Percentiles rank a stretch among this genome's conserved stretches.
Evolutionary conservation across 2,888 invertebrate species (phyloP).

Genomic region (Rambutsinella grinnellia): DNA sequence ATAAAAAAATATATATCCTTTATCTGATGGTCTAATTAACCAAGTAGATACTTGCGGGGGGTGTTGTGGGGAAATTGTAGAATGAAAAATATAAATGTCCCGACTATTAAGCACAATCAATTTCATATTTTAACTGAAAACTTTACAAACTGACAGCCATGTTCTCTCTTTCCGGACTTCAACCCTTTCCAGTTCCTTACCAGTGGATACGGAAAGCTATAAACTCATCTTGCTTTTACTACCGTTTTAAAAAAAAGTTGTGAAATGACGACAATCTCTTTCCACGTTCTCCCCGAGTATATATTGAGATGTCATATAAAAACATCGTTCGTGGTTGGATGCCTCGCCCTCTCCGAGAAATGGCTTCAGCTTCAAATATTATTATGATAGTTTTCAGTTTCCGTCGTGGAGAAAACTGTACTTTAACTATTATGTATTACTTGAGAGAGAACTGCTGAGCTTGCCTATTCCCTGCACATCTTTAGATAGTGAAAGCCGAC

Average conservation of each 20-base stretch:
- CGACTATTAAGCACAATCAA: too few species aligned
- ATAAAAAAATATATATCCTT: too few species aligned
- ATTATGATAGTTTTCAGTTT: not conserved
- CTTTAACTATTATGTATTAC: not conserved
- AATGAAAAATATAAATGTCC: too few species aligned
- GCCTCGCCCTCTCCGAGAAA: slow-evolving; percentile 5
- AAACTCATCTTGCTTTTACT: not conserved
- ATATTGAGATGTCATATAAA: too few species aligned
- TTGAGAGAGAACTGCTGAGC: slow-evolving; percentile 30
- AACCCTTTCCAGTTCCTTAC: not conserved
- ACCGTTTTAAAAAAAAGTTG: too few species aligned
- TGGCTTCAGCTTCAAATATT: slow-evolving; percentile 11
- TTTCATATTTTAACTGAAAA: too few species aligned
- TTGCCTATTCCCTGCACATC: slow-evolving; percentile 32
- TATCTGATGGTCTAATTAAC: too few species aligned
- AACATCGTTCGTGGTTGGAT: slow-evolving; percentile 17
- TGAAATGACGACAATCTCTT: too few species aligned
- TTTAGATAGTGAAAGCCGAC: slow-evolving; percentile 56
- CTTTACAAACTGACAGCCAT: slow-evolving; percentile 6
- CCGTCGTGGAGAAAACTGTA: not conserved
- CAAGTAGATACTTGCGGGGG: too few species aligned
- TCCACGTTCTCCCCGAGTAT: too few species aligned
- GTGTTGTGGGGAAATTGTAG: too few species aligned
- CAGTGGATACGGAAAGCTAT: not conserved
- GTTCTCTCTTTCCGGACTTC: not conserved